phyloP scores from a whole-genome alignment of 2,113 vertebrate species.

The Eonycteris spelaea region DNA sequence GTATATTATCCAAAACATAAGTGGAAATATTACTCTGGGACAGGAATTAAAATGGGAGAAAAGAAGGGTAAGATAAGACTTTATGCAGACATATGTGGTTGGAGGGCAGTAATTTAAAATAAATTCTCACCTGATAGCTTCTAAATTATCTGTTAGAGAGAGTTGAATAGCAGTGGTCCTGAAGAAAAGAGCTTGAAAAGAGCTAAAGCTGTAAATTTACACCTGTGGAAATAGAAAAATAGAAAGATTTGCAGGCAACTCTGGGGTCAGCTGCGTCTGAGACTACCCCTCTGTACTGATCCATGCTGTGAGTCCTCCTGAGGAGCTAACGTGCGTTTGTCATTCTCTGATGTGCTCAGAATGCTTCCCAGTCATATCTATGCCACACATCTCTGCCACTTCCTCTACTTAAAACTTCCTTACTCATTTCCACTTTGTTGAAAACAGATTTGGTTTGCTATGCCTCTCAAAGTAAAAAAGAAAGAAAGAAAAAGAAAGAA shows the following conservation, averaged over 20 bases:
- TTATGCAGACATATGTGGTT: neutral
- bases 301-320: neutral
- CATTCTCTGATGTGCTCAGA: neutral
- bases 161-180: neutral
- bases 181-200: neutral
- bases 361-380: neutral
- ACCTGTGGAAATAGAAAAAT: neutral
- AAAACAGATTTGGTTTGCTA: neutral
- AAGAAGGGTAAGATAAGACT: neutral
- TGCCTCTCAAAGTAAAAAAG: neutral
- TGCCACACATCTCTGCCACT: neutral
- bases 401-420: neutral
- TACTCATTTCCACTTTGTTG: neutral
- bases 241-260: neutral
- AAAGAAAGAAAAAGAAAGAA: neutral
- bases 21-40: neutral
- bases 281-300: neutral
- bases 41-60: neutral
- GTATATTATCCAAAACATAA: neutral
- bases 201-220: neutral
- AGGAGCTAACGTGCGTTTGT: fast-evolving
- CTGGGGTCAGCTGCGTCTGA: neutral
- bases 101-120: neutral
- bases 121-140: neutral
- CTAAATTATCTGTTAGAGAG: neutral